Base-by-base conservation (phyloP, 2,888 invertebrate genomes). In the Eristalis arbustorum region DNA sequence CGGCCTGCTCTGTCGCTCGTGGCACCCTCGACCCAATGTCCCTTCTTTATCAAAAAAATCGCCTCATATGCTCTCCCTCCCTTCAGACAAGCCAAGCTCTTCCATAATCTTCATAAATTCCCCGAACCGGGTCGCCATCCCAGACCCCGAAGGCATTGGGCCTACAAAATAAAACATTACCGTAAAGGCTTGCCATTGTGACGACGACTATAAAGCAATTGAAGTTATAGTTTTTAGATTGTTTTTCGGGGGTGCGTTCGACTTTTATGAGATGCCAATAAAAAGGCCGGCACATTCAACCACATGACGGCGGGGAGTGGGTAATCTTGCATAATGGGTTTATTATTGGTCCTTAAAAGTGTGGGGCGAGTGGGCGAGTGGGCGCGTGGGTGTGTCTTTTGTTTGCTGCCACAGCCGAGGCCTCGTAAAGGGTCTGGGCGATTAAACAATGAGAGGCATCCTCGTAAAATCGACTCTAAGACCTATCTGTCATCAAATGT, bases 151-250 rank as follows among this genome's bases (percentile, higher is more conserved):
- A 23, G n/a, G 13, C 49, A 62, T 56, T 31, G n/a, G 37, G 67
- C 40, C 62, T 22, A 76, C 68, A 76, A 76, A 76, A 62, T 63
- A 62, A 68, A 40, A 59, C 66, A 74, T 66, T 74, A 66, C 40
- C 74, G 18, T 74, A 64, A 63, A 73, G 37, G 31, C 42, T 49
- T 73, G 14, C 22, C 42, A 61, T 67, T 67, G 28, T 42, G 49
- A 49, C 49, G 49, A 49, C 49, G 67, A 75, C 42, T 67, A 75
- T 61, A 67, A 59, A 57, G 42, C 42, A 67, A 67, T 75, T 67
- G 66, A 75, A 67, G 61, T 75, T 67, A 49, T 74, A 75, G 57
- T 75, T 75, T 75, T 75, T 67, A 61, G 61, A 67, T 75, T 75
- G 67, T 67, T 67, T 75, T 67, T 42, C 59, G 18, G 62, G n/a